Evolutionary conservation across 2,888 invertebrate genomes (phyloP), one percentile per base, ranked within the genome.

Genomic region (Taenaris catops): DNA sequence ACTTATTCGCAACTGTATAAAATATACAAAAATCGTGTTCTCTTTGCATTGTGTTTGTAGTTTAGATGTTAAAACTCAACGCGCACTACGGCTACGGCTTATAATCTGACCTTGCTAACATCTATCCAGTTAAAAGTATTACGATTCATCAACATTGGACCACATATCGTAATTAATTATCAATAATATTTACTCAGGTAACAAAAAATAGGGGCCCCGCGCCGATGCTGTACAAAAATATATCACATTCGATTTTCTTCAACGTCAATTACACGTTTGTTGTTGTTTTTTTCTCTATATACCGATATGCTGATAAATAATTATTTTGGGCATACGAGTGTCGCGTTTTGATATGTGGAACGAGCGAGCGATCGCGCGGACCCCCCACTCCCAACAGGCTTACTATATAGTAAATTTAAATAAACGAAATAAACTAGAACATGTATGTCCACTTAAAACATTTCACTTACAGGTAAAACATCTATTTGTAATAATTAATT

Each of bases 81-180:
- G 54, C 59, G 63, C 63, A 62, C 70, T 70, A 72, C 16, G 58
- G 61, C 73, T 78, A 74, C 53, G 54, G 51, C 71, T 71, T 63
- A n/a, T n/a, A 68, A 51, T 53, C 63, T 34, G 62, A 71, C 54
- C 65, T 60, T 65, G 68, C 63, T 78, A 68, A 68, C 60, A 63
- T 60, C 80, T 84, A 86, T 76, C 74, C 83, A 81, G 70, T 71
- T 75, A 69, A 69, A 58, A 76, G 67, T 79, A 79, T 80, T 69
- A 78, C 80, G 83, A 78, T 81, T 80, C 78, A 71, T 78, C 72
- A 84, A 83, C 78, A 87, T 87, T 87, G 87, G 87, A 87, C 87
- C 87, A 81, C 87, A 76, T 67, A 80, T 84, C 63, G 78, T 84
- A 81, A 79, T 79, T 79, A 76, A 75, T 80, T 75, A 80, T 73